Evolutionary conservation across 2,888 invertebrate genomes (phyloP), one percentile per base, ranked within the genome.

Genomic region (Melieria crassipennis): DNA sequence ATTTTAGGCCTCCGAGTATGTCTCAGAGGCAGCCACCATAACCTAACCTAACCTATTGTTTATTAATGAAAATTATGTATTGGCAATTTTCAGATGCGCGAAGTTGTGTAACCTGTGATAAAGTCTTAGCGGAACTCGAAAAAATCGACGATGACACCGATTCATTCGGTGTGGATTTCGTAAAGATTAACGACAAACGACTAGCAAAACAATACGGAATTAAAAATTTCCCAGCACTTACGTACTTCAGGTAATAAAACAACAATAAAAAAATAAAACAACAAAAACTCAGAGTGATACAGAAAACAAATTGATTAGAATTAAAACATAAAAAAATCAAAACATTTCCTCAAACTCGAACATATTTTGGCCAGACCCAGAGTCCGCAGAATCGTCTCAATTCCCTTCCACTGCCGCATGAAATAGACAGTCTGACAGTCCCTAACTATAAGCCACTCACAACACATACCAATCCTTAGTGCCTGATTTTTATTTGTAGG

Each of bases 171-270:
- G 95, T 97, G 82, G 95, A 96, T 89, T 95, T 97, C 88, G 96
- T 97, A 82, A 97, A 96, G 89, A 95, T 96, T 88, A 96, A 96
- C 91, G 96, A 97, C 89, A 96, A 96, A 90, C 92, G 96, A 90
- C 91, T 96, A 85, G 97, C 98, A 79, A 96, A 97, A 87, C 96
- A 97, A 85, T 95, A 97, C 91, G 97, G 97, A 87, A 95, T 98
- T 88, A 94, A 93, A 87, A 96, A 91, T 88, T 97, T 97, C 88
- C 98, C 98, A 82, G 95, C 97, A 81, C 94, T 98, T 88, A 96
- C 97, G 83, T 98, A 97, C 88, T 98, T 97, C 90, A 87, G 87
- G 87, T 87, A 84, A 80, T 72, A 69, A 5, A 62, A 10, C 60
- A 65, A 45, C 13, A 50, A n/a, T 43, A 11, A 52, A n/a, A 52